Base-by-base conservation (phyloP, 2,797 vertebrate genomes). In the Phrynocephalus guinanensis region DNA sequence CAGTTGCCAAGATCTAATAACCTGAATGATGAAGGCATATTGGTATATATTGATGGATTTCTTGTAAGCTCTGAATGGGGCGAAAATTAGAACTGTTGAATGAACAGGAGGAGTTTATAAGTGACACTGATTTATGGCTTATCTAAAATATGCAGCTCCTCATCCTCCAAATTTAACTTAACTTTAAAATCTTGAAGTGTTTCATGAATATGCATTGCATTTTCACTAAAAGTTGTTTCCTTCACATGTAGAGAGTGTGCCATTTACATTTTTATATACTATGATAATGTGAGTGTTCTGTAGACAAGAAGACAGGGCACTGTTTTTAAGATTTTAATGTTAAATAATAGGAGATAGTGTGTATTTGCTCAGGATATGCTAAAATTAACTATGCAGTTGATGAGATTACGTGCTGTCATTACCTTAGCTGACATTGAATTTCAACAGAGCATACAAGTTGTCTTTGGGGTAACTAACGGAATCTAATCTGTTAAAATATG, bases 111-210 rank as follows among this genome's bases (percentile, higher is more conserved):
- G 75, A 86, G n/a, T 67, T 90, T 56, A 63, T 87, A 9, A 79
- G 20, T 72, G 28, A 70, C 50, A 44, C 9, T 84, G 48, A 75
- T 90, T 89, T 88, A 78, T 86, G 67, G 48, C 28, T 70, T 86
- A 30, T n/a, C 38, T 90, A 73, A 79, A 84, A 76, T 9, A 0
- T 63, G 0, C 68, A 0, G 89, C 24, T 83, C 28, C 30, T 38
- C 52, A 50, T 79, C 44, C 33, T 86, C 89, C 56, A 60, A 52
- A 82, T 22, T 86, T 75, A 72, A 33, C 22, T 18, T 79, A n/a
- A 48, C 28, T 20, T 56, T 85, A 70, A 68, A 82, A 77, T 48
- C 52, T 70, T 76, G 48, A 66, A 89, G 20, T 82, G 75, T 86
- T 63, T 82, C 33, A 63, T 82, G 84, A 85, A 52, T 85, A 75